Evolutionary conservation across 2,797 vertebrate genomes (phyloP).

Genomic region (Austrolebias charrua): DNA sequence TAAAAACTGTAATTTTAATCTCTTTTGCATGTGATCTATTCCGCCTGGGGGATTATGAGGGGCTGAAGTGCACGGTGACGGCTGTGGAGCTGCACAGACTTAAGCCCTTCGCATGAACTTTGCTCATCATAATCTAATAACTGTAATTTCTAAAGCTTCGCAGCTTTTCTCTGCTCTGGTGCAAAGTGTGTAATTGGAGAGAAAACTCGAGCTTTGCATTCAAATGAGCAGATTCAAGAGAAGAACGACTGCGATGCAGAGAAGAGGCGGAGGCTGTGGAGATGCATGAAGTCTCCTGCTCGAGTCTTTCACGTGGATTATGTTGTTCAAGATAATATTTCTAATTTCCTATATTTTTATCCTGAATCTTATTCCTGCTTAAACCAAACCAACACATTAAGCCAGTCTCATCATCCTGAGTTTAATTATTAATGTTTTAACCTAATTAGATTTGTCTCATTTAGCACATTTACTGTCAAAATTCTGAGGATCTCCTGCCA

Average conservation of each 20-base stretch:
- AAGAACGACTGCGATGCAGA: constrained; percentile 20
- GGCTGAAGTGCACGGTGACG: constrained; percentile 39
- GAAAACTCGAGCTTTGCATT: constrained; percentile 66
- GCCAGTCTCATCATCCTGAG: too few relatives aligned
- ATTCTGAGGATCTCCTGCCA: too few relatives aligned
- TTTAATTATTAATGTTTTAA: too few relatives aligned
- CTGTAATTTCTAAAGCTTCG: constrained; percentile 66
- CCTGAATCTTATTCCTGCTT: too few relatives aligned
- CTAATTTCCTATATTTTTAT: too few relatives aligned
- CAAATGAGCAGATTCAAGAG: constrained; percentile 64
- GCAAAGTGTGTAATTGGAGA: constrained; percentile 69
- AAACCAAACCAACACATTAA: too few relatives aligned
- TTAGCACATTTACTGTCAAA: too few relatives aligned
- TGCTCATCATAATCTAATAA: constrained; percentile 70
- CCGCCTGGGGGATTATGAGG: constrained; percentile 30
- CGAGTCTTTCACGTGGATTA: constrained; percentile 8
- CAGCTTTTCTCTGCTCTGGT: constrained; percentile 65
- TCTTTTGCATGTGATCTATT: constrained; percentile 6
- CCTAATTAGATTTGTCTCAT: too few relatives aligned
- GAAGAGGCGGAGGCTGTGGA: neutral
- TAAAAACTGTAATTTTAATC: constrained; percentile 7
- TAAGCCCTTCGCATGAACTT: constrained; percentile 66
- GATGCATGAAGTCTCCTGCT: constrained; percentile 14
- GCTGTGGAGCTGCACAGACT: constrained; percentile 48
- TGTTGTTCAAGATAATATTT: neutral